phyloP scores from a whole-genome alignment of 2,113 vertebrate genomes.

The Cephalopterus ornatus region DNA sequence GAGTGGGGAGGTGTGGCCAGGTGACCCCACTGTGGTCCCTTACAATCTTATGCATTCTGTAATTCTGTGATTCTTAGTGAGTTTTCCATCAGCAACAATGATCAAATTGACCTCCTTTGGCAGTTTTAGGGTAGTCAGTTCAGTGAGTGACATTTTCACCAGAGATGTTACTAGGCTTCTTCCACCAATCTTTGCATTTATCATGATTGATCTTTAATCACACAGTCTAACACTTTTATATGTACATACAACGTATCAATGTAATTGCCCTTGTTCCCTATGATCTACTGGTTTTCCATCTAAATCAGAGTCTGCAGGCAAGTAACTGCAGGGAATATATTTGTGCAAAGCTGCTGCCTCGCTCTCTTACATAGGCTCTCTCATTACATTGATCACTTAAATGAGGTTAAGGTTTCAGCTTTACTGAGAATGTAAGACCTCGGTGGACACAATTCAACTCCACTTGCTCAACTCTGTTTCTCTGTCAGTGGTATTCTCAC shows the following conservation, averaged over 20 bases:
- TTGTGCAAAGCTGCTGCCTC: neutral
- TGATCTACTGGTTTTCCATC: neutral
- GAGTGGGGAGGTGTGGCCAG: too few species aligned
- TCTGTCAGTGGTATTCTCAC: neutral
- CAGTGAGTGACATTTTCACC: neutral
- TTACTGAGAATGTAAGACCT: neutral
- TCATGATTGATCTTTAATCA: neutral
- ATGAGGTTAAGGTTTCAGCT: neutral
- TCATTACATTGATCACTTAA: neutral
- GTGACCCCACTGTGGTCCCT: neutral
- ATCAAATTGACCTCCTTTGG: neutral
- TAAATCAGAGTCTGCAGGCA: neutral
- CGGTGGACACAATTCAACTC: neutral
- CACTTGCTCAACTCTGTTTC: neutral
- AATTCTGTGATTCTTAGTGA: neutral
- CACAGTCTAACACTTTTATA: neutral
- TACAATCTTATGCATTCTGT: neutral
- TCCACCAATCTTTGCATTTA: neutral
- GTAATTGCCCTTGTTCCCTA: neutral
- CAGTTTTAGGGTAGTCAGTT: neutral
- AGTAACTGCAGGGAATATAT: neutral
- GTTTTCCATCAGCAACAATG: neutral
- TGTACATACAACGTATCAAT: neutral
- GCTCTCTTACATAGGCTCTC: neutral
- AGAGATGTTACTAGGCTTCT: neutral